Evolutionary conservation across 2,797 vertebrate species (phyloP).

Genomic region (Simalia tracyae): DNA sequence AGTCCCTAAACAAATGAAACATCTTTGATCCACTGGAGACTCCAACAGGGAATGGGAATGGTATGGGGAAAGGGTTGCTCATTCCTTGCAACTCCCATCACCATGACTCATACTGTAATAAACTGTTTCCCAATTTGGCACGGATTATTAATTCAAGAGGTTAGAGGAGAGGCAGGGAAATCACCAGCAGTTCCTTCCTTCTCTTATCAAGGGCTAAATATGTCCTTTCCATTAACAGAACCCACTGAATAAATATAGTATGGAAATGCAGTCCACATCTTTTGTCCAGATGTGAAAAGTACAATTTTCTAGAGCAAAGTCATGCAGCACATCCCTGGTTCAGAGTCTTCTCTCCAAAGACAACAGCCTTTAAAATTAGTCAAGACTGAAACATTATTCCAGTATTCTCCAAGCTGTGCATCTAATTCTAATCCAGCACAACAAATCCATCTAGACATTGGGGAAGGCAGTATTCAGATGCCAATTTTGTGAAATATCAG

Average conservation of each 20-base stretch:
- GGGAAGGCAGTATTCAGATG: background rate
- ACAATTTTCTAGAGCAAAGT: constrained; percentile 12
- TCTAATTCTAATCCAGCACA: background rate
- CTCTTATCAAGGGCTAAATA: background rate
- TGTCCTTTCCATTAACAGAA: background rate
- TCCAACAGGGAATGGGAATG: background rate
- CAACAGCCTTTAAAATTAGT: background rate
- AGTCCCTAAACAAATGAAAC: background rate
- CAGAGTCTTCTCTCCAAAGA: background rate
- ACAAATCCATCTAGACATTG: background rate
- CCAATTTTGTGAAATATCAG: background rate
- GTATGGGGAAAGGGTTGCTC: background rate
- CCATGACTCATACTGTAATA: background rate
- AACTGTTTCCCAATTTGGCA: background rate
- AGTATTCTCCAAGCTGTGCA: background rate
- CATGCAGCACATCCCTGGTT: background rate
- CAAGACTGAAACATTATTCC: background rate
- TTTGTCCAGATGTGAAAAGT: background rate
- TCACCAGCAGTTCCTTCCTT: background rate
- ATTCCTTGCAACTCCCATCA: background rate
- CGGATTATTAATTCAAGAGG: background rate
- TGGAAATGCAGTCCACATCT: background rate
- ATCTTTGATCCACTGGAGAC: background rate
- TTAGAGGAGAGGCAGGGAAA: background rate
- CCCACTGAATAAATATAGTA: fast-evolving